Evolutionary conservation across 2,888 invertebrate species (phyloP), one percentile per base, ranked within the genome.

Genomic region (Heliconius erato): DNA sequence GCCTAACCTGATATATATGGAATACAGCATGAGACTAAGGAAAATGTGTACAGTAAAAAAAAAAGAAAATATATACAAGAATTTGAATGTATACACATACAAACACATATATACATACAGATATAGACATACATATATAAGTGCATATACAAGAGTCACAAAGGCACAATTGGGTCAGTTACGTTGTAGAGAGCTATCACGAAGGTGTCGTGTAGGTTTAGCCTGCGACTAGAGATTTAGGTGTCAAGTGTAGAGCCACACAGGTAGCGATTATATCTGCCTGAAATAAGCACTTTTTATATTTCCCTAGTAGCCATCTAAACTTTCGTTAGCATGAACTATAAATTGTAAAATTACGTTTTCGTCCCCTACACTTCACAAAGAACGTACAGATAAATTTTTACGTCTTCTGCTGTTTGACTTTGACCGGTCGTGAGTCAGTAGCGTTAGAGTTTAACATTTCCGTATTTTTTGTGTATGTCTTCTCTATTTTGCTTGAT

Each of bases 101-200:
- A n/a, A n/a, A 23, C 11, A 23, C n/a, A 63, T 63, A 59, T 3
- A 59, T 23, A 16, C 23, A 63, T 63, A 65, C n/a, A 65, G 26
- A 65, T 12, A 65, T 26, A 65, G 16, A 16, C 6, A 28, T 16
- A 16, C 28, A 67, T 16, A 16, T 67, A 67, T 67, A 4, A n/a
- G 65, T 65, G 28, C 16, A 28, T 67, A 67, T 16, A 26, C n/a
- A 63, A 63, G 59, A 76, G 9, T 76, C 63, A 63, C 78, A 78
- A 78, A 67, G 49, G 78, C 78, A 28, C 67, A 78, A 78, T 78
- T 49, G 65, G 44, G 78, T 78, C 78, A 78, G 78, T 67, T 67
- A 67, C 65, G 28, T 26, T 28, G 28, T 19, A 77, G 23, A 49
- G 65, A 68, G 65, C 44, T 78, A 68, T 78, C 67, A 78, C 49